phyloP scores from a whole-genome alignment of 1,140 invertebrate genomes.

The Drosophila mauritiana region DNA sequence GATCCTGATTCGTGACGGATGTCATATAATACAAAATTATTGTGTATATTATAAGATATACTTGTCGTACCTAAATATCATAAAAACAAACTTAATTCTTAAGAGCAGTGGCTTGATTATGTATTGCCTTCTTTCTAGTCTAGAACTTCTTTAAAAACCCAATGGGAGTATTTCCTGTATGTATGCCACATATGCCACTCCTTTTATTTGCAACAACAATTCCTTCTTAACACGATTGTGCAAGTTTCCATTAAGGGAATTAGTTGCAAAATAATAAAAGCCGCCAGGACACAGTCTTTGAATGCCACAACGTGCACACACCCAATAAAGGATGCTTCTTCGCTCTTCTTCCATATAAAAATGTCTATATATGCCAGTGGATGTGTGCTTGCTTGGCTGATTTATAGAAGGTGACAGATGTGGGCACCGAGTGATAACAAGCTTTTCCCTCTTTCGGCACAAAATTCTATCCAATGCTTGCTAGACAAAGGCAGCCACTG shows the following conservation, averaged over 20 bases:
- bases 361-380: slow-evolving; percentile 25
- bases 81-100: no score
- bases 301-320: slow-evolving; percentile 47
- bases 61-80: no score
- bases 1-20: no score
- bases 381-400: slow-evolving; percentile 58
- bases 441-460: slow-evolving; percentile 44
- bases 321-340: slow-evolving; percentile 39
- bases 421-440: slow-evolving; percentile 80
- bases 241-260: slow-evolving; percentile 80
- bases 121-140: no score
- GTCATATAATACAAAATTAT: no score
- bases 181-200: neutral
- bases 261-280: slow-evolving; percentile 68
- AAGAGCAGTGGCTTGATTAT: no score
- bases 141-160: no score
- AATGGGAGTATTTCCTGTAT: neutral
- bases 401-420: slow-evolving; percentile 83
- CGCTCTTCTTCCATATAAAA: slow-evolving; percentile 8
- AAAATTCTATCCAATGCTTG: slow-evolving; percentile 54
- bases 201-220: neutral
- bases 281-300: slow-evolving; percentile 27
- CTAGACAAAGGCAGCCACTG: slow-evolving; percentile 55
- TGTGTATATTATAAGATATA: no score
- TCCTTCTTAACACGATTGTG: slow-evolving; percentile 56